Conservation (phyloP, 2,113 vertebrate genomes). For the Australoheros scitulus region DNA sequence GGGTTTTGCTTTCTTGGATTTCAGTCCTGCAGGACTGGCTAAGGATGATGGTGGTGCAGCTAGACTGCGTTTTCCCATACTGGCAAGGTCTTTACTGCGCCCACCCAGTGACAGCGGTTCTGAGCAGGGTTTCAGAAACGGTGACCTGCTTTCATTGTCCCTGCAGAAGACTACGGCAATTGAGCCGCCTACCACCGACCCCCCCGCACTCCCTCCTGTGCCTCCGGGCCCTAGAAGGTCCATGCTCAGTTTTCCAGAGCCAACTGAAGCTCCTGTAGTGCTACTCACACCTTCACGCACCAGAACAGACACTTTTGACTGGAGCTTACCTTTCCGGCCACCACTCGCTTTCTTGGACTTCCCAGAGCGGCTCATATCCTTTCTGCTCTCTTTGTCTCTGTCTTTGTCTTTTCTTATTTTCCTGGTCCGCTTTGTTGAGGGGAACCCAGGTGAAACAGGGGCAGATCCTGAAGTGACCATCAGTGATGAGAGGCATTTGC, state of each 20-base stretch:
- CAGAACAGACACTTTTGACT: conserved; percentile 92
- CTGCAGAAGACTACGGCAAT: conserved; percentile 92
- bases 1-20: conserved; percentile 81
- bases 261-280: conserved; percentile 80
- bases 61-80: conserved; percentile 66
- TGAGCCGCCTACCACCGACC: conserved; percentile 82
- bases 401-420: conserved; percentile 78
- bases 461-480: conserved; percentile 61
- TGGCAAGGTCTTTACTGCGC: conserved; percentile 69
- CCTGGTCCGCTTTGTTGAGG: conserved; percentile 61
- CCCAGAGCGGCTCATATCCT: conserved; percentile 67
- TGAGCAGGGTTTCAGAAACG: conserved; percentile 87
- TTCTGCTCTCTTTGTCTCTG: conserved; percentile 70
- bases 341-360: conserved; percentile 76
- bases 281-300: conserved; percentile 93
- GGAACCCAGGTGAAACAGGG: conserved; percentile 28
- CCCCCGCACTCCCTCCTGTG: conserved; percentile 66
- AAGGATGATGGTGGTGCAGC: conserved; percentile 55
- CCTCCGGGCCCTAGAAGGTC: conserved; percentile 74
- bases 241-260: conserved; percentile 75
- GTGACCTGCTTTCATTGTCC: conserved; percentile 90
- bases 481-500: conserved; percentile 72
- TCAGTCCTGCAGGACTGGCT: conserved; percentile 47
- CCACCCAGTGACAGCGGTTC: conserved; percentile 71
- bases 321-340: conserved; percentile 87